Base-by-base conservation (phyloP, 2,888 invertebrate genomes). In the Amphipoea lucens region DNA sequence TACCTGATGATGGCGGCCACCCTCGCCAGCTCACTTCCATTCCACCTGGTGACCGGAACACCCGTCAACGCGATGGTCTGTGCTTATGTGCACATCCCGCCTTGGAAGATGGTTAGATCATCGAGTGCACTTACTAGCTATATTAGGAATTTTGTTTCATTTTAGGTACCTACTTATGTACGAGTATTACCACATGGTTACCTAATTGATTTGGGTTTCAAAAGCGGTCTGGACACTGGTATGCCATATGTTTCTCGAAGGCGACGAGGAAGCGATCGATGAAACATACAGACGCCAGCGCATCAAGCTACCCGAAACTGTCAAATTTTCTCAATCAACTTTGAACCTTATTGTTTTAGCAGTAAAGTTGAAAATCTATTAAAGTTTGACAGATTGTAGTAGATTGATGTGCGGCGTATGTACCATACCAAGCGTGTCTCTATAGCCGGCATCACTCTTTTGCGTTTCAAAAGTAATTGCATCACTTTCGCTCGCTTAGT, bases 1-100 rank as follows among this genome's bases (percentile, higher is more conserved):
- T 95, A 92, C 80, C 86, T 95, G 82, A 95, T 96, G 96, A 88
- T 94, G 87, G 93, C 95, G 0, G 94, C 93, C 0, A 92, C 94
- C 0, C 88, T 96, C 4, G 89, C 94, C 20, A 90, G 92, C 72
- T 94, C 94, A 0, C 74, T 95, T 54, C 92, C 96, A 0, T 96
- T 95, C 90, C 95, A 95, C 84, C 68, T 96, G 63, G 89, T 92
- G 54, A 91, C 93, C 0, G 94, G 95, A 0, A 85, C 94, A 0
- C 93, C 96, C 0, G 92, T 91, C 6, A 93, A 95, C 78, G 94
- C 96, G 2, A 91, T 96, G 92, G 95, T 96, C 2, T 90, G 93
- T 1, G 90, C 94, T 0, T 96, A 96, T 72, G 91, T 93, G 0
- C 92, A 94, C 62, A 95, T 96, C 81, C 93, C 95, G 0, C 94